Percentiles rank a stretch among this genome's conserved stretches.
phyloP scores from a whole-genome alignment of 1,140 invertebrate genomes.

The Drosophila yakuba region DNA sequence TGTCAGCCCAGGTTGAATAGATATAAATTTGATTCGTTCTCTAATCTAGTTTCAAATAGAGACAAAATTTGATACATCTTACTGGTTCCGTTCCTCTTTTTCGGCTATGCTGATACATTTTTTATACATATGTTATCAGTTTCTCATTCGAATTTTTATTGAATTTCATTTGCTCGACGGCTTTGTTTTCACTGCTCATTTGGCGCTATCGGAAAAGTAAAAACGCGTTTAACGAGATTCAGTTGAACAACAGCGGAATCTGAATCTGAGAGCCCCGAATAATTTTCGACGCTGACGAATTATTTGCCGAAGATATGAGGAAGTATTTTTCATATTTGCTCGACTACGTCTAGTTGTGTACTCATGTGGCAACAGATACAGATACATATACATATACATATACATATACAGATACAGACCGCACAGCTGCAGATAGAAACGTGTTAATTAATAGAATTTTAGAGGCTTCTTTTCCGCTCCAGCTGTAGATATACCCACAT shows the following conservation, averaged over 20 bases:
- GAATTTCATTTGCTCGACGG: background rate
- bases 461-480: conserved; percentile 17
- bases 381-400: conserved; percentile 36
- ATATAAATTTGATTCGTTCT: conserved; percentile 25
- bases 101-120: conserved; percentile 3
- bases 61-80: background rate
- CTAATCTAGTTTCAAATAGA: conserved; percentile 18
- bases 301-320: conserved; percentile 56
- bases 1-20: conserved; percentile 20
- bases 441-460: conserved; percentile 46
- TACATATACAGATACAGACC: conserved; percentile 31
- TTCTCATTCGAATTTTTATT: conserved; percentile 1
- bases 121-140: background rate
- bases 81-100: background rate
- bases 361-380: conserved; percentile 9
- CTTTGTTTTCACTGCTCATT: conserved; percentile 8
- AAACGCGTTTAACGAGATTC: conserved; percentile 31
- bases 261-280: conserved; percentile 13
- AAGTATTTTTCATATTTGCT: conserved; percentile 43
- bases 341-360: conserved; percentile 9
- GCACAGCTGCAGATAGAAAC: conserved; percentile 24
- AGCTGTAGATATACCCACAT: conserved; percentile 6
- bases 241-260: conserved; percentile 9
- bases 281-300: conserved; percentile 32
- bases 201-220: conserved; percentile 15